Base-by-base conservation (phyloP, 2,888 invertebrate species). In the Drosophila fulvimacula region DNA sequence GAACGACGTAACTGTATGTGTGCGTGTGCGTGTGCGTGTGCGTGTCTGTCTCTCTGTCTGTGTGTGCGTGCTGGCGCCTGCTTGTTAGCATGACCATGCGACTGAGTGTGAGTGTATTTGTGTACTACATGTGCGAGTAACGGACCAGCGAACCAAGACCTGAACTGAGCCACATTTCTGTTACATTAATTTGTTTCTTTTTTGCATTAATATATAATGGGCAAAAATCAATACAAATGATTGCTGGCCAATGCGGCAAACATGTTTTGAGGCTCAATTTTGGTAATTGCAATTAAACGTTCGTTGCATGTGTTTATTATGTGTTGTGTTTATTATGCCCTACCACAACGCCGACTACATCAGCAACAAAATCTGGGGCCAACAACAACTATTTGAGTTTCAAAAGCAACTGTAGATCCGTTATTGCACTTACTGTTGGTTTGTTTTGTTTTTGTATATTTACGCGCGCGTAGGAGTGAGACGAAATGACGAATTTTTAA, bases 211-310 rank as follows among this genome's bases (percentile, higher is more conserved):
- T 83, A 84, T 80, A 66, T 86, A 84, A 88, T 80, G 71, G 51
- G 42, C 81, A 32, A 82, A 88, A 84, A 84, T 84, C 83, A 84
- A 84, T 84, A 82, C 44, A 53, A 41, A 79, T 75, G 63, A 80
- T 73, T 75, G 70, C 60, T 79, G 73, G 67, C 70, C 69, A 64
- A 73, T 68, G 63, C 55, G 52, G 65, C 61, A 78, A 79, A 76
- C 32, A 46, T 57, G 60, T 68, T 79, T 82, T 74, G 75, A 62
- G 83, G 79, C 75, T 65, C 80, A 79, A 73, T 80, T 67, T 69
- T 55, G 66, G 56, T 76, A 60, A 65, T 68, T 87, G 84, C 69
- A 78, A 76, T 87, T 79, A 73, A 73, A 38, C 36, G 24, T 36
- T 7, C 6, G 5, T 24, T 38, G 52, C 52, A 52, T n/a, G n/a